Evolutionary conservation across 1,140 invertebrate species (phyloP).

Genomic region (Venturia canescens): DNA sequence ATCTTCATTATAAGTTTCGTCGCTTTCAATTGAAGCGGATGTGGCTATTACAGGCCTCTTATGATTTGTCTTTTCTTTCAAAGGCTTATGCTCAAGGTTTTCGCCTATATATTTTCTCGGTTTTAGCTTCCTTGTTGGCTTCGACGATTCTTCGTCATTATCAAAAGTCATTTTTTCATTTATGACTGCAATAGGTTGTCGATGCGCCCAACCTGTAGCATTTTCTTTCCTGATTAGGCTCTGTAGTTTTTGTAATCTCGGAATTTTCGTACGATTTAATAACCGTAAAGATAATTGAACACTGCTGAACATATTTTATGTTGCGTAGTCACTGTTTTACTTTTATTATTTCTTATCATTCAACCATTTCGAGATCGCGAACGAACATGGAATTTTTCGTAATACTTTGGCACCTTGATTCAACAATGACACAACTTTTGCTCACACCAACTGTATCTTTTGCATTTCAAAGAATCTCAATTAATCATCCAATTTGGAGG

Average conservation of each 20-base stretch:
- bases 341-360: not conserved
- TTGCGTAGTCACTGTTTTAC: too few species aligned
- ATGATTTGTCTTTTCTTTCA: slow-evolving; percentile 30
- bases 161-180: slow-evolving; percentile 50
- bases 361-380: not conserved
- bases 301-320: slow-evolving; percentile 1
- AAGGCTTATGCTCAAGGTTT: not conserved
- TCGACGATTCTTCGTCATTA: slow-evolving; percentile 21
- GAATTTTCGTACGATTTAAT: not conserved
- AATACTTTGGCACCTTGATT: too few species aligned
- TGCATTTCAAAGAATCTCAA: too few species aligned
- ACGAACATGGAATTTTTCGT: too few species aligned
- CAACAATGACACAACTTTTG: too few species aligned
- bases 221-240: slow-evolving; percentile 25
- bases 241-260: not conserved
- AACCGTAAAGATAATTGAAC: slow-evolving; percentile 16
- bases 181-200: slow-evolving; percentile 31
- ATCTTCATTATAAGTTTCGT: slow-evolving; percentile 41
- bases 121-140: not conserved
- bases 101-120: slow-evolving; percentile 41
- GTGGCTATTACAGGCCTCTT: not conserved
- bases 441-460: too few species aligned
- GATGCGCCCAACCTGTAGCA: slow-evolving; percentile 2
- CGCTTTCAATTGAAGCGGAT: not conserved
- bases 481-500: too few species aligned